Evolutionary conservation across 2,113 vertebrate species (phyloP), one percentile per base, ranked within the genome.

Genomic region (Myotis yumanensis): DNA sequence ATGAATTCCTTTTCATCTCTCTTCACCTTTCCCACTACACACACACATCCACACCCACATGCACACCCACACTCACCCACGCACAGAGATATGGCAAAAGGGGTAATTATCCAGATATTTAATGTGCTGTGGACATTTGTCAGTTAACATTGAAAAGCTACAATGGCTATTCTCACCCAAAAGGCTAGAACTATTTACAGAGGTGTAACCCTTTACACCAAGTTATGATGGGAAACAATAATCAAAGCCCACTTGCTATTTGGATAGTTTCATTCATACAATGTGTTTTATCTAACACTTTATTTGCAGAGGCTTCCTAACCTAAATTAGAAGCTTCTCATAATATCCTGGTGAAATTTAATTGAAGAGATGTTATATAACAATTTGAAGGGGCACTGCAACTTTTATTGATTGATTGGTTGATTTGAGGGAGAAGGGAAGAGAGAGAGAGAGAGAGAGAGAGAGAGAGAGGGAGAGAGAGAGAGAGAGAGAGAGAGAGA

Each of bases 311-410:
- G 46, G 64, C 90, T 71, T 90, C 18, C 43, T 89, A 75, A 91
- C 40, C 30, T 87, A 92, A 97, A 90, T 95, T 69, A 96, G 86
- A 95, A 83, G 73, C 64, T 75, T 93, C 87, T 97, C 82, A 75
- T 90, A 90, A 90, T 95, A 94, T 86, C 68, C 69, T 90, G 68
- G 77, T 91, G n/a, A 82, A 93, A 80, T 86, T 73, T 86, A 84
- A 79, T 92, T 71, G 89, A 93, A 86, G 90, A 95, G 93, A 64
- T 94, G 57, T 79, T n/a, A 7, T 35, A 14, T 59, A 92, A 66
- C 43, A 72, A 90, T 10, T 91, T 79, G 84, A 77, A 89, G 73
- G 69, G 62, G 8, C 40, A 43, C 17, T 46, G 17, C 9, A n/a
- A n/a, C 52, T 15, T 64, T 64, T 30, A 64, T 15, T 14, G 11